Conservation (phyloP, 2,113 vertebrate genomes). For the Vidua macroura region DNA sequence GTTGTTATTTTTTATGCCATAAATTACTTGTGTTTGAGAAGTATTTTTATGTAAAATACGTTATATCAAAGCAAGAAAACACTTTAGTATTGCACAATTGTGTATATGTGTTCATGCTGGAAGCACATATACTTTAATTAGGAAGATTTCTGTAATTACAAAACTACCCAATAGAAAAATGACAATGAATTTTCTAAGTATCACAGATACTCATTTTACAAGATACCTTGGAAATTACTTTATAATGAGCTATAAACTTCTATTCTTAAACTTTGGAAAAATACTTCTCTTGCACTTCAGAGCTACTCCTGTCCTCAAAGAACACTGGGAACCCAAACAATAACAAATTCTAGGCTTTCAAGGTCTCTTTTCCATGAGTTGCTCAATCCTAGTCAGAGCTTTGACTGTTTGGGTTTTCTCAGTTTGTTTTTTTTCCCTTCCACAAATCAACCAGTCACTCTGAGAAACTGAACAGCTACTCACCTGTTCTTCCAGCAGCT, state of each 20-base stretch:
- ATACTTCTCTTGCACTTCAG: neutral
- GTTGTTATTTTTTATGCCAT: neutral
- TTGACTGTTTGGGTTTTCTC: neutral
- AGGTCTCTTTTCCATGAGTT: neutral
- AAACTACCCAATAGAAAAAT: neutral
- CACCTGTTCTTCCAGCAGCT: constrained; percentile 92
- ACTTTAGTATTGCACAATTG: neutral
- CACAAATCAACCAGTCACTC: neutral
- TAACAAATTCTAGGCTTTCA: neutral
- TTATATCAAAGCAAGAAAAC: neutral
- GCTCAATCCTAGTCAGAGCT: neutral
- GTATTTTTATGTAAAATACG: neutral
- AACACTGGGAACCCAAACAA: neutral
- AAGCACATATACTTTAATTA: neutral
- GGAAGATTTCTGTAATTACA: neutral
- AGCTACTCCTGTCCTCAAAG: neutral
- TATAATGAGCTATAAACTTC: neutral
- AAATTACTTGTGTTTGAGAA: neutral
- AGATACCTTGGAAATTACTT: neutral
- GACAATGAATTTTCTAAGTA: neutral
- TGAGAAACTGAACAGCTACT: neutral
- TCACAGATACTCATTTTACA: neutral
- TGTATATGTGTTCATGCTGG: neutral
- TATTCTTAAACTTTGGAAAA: neutral
- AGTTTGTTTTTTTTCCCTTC: neutral